These are phyloP conservation scores for Gila orcuttii DNA, from an alignment of 2,113 vertebrate species.

Conservation along the genomic window DNA sequence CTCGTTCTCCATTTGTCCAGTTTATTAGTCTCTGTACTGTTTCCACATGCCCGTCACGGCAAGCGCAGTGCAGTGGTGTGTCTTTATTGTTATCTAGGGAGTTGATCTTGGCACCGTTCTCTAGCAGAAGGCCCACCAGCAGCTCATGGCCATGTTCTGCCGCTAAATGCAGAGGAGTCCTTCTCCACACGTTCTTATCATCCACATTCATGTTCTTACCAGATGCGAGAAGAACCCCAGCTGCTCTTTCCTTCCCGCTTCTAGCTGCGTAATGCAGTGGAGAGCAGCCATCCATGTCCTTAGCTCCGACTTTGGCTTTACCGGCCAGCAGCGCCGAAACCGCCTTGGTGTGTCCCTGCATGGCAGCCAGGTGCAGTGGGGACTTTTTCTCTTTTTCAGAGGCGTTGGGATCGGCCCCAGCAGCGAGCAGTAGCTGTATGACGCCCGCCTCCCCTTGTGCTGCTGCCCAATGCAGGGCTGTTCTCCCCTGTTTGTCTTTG, in stretches of 20 bases:
- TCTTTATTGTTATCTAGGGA: slow-evolving; percentile 76
- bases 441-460: slow-evolving; percentile 58
- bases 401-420: slow-evolving; percentile 67
- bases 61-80: slow-evolving; percentile 77
- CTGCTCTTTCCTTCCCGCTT: slow-evolving; percentile 62
- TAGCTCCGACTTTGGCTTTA: slow-evolving; percentile 69
- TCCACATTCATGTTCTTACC: slow-evolving; percentile 72
- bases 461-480: slow-evolving; percentile 77
- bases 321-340: slow-evolving; percentile 66
- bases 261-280: slow-evolving; percentile 73
- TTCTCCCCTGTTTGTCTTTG: slow-evolving; percentile 72
- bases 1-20: slow-evolving; percentile 69
- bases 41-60: slow-evolving; percentile 66
- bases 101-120: slow-evolving; percentile 71
- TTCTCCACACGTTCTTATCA: slow-evolving; percentile 79
- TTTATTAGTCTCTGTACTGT: slow-evolving; percentile 68
- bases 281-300: slow-evolving; percentile 81
- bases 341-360: slow-evolving; percentile 58
- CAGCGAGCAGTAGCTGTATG: slow-evolving; percentile 73
- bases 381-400: slow-evolving; percentile 78
- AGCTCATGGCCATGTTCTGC: slow-evolving; percentile 68
- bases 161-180: slow-evolving; percentile 74
- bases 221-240: slow-evolving; percentile 63
- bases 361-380: slow-evolving; percentile 75
- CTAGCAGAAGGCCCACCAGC: slow-evolving; percentile 68